Base-by-base conservation (phyloP, 2,113 vertebrate genomes). In the Fregetta grallaria region DNA sequence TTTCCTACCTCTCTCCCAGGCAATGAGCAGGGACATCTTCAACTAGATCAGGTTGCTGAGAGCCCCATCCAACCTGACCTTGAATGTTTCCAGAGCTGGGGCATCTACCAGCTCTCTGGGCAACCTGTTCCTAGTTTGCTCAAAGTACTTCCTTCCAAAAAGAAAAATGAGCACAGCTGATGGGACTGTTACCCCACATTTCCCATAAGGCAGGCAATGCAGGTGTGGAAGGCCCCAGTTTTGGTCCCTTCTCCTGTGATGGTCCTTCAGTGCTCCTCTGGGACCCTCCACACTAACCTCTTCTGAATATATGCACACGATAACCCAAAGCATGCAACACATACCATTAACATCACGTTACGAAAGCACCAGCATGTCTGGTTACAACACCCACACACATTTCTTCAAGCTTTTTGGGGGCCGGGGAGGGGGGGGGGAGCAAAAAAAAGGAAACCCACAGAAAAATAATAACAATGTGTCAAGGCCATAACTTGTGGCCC, bases 271-370 rank as follows among this genome's bases (percentile, higher is more conserved):
- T 44, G 20, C 52, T 86, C 15, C 25, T 66, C 42, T 67, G 44
- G 9, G 26, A 71, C 56, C 38, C 40, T 73, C 27, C 49, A 25
- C 26, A 20, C 30, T 40, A 45, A 44, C 16, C 5, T 77, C 15
- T 53, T 53, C 67, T 66, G 55, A 62, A 18, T 32, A 34, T 22
- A 65, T 1, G 1, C 44, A 25, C 34, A 14, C 0, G 0, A 40
- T 21, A 72, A 79, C 42, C 13, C 66, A 21, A n/a, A 81, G 29
- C 47, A 17, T 4, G 3, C n/a, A 72, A 40, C 55, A 72, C 45
- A 26, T 42, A 27, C 74, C 47, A 62, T 59, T 38, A 85, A 29
- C n/a, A 56, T 58, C 52, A 65, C 1, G 0, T 30, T 63, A 40
- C 38, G 70, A 62, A 67, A 68, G 61, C 47, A 75, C 9, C 44